A percentile compares a stretch with the other conserved stretches of the same genome.
Conservation (phyloP, 2,113 vertebrate species). For the Psittacus erithacus region DNA sequence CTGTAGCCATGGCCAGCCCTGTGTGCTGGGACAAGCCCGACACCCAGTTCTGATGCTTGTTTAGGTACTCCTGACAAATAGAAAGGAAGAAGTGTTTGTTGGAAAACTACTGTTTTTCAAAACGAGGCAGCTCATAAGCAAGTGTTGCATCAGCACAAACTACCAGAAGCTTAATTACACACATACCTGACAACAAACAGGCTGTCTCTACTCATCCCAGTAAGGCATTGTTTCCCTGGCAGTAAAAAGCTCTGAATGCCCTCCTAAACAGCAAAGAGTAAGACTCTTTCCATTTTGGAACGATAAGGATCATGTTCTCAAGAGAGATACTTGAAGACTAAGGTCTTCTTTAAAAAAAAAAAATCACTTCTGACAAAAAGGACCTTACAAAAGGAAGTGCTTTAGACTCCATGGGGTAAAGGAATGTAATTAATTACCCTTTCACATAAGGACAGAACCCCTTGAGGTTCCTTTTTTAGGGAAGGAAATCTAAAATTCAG, state of each 20-base stretch:
- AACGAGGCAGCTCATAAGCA: background rate
- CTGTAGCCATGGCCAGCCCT: constrained; percentile 94
- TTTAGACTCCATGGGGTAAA: background rate
- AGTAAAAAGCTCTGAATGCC: background rate
- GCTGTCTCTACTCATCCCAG: background rate
- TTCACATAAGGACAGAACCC: background rate
- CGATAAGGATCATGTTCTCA: background rate
- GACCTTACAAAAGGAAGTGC: background rate
- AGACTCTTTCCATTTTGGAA: background rate
- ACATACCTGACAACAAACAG: background rate
- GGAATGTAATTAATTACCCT: background rate
- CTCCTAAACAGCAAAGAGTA: background rate
- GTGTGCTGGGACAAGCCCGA: constrained; percentile 95
- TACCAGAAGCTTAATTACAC: background rate
- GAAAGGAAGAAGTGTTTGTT: background rate
- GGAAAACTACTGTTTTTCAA: background rate
- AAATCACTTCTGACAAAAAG: background rate
- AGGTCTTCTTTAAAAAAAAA: background rate
- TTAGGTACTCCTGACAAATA: constrained; percentile 87
- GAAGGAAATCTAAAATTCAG: background rate
- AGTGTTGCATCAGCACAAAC: background rate
- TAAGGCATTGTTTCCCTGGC: background rate
- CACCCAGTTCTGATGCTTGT: constrained; percentile 96
- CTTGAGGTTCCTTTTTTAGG: background rate
- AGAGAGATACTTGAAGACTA: background rate